These are phyloP conservation scores for Pithys albifrons DNA, from an alignment of 2,113 vertebrate genomes.

Conservation along the genomic window DNA sequence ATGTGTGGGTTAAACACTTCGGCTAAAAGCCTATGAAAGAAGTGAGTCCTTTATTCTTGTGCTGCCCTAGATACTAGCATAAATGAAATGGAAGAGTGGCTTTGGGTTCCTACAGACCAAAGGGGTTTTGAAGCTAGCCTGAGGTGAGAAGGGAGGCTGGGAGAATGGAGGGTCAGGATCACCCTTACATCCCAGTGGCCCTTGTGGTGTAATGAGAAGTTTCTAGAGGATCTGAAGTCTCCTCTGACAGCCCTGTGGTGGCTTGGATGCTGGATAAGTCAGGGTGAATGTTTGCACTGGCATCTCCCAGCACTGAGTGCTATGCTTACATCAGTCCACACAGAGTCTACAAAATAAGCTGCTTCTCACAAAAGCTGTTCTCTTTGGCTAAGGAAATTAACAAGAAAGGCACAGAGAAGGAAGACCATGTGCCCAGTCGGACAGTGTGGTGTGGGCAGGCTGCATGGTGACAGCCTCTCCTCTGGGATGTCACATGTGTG, in stretches of 20 bases:
- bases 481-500: accelerated
- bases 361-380: not conserved
- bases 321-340: not conserved
- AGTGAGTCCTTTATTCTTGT: not conserved
- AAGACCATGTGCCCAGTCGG: not conserved
- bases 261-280: not conserved
- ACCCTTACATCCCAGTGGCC: not conserved
- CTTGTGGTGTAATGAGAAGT: not conserved
- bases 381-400: not conserved
- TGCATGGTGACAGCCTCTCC: not conserved
- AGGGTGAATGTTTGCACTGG: not conserved
- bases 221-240: not conserved
- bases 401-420: not conserved
- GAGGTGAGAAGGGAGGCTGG: not conserved
- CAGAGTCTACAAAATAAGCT: not conserved
- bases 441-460: not conserved
- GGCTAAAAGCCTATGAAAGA: not conserved
- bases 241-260: not conserved
- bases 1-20: not conserved
- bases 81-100: not conserved
- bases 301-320: not conserved
- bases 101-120: not conserved
- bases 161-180: not conserved
- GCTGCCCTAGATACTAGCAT: not conserved
- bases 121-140: not conserved